phyloP scores from a whole-genome alignment of 2,113 vertebrate genomes.

The Macquaria australasica region DNA sequence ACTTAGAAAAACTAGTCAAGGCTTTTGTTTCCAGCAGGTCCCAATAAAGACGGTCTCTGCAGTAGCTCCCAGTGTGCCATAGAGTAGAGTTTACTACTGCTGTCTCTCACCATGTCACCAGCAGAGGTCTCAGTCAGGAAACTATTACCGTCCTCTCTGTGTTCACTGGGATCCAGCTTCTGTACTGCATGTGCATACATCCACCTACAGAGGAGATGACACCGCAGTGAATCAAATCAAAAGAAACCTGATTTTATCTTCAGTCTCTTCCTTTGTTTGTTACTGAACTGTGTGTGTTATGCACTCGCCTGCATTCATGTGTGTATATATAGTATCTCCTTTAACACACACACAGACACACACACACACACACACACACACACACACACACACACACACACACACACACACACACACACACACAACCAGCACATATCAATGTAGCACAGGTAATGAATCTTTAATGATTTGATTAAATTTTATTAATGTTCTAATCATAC shows the following conservation, averaged over 20 bases:
- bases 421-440: not conserved
- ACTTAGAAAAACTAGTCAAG: not conserved
- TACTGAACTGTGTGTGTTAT: not conserved
- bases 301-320: not conserved
- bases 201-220: conserved; percentile 44
- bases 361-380: not conserved
- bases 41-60: not conserved
- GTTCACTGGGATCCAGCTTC: not conserved
- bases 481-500: conserved; percentile 20
- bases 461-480: conserved; percentile 41
- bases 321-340: not conserved
- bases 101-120: conserved; percentile 24
- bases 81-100: not conserved
- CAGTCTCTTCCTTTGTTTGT: not conserved
- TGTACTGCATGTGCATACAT: not conserved
- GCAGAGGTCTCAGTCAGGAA: conserved; percentile 67
- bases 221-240: conserved; percentile 39
- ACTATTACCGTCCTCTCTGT: not conserved
- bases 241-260: conserved; percentile 19
- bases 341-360: not conserved
- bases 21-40: not conserved
- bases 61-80: not conserved
- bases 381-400: not conserved
- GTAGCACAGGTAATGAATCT: not conserved
- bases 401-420: not conserved